These are phyloP conservation scores for Spongilla lacustris DNA, from an alignment of 37 sponge, comb jelly and placozoan species.

Conservation along the genomic window DNA sequence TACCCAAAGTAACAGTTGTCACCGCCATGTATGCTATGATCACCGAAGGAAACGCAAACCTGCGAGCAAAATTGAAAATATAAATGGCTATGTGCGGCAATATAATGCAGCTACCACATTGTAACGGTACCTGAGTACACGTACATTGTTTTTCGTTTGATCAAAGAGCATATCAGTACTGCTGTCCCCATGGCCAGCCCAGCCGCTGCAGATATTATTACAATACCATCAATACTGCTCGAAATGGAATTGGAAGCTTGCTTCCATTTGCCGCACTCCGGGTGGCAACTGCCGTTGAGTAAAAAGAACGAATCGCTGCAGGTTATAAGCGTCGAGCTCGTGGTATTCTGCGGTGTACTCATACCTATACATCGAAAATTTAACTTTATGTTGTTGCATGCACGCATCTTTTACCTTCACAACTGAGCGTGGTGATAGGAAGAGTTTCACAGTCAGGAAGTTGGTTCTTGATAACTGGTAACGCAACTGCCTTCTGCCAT, in stretches of 20 bases:
- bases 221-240: not conserved
- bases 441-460: not conserved
- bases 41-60: slow-evolving; percentile 34
- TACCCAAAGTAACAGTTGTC: not conserved
- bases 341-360: not conserved
- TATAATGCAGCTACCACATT: not conserved
- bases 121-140: not conserved
- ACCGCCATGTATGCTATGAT: slow-evolving; percentile 33
- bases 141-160: slow-evolving; percentile 32
- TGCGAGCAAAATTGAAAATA: too few relatives aligned
- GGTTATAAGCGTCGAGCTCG: not conserved
- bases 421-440: not conserved
- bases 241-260: not conserved
- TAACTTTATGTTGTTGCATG: too few relatives aligned
- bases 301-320: not conserved
- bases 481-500: not conserved
- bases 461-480: not conserved
- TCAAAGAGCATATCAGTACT: slow-evolving; percentile 17
- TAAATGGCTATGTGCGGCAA: too few relatives aligned
- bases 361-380: too few relatives aligned
- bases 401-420: not conserved
- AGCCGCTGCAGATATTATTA: slow-evolving; percentile 3
- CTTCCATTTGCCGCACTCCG: not conserved
- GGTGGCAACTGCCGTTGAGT: not conserved
- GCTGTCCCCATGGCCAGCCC: slow-evolving; percentile 17